Percentiles rank a stretch among this genome's conserved stretches.
These are phyloP conservation scores for Magallana angulata DNA, from an alignment of 1,140 invertebrate genomes.

Conservation along the genomic window DNA sequence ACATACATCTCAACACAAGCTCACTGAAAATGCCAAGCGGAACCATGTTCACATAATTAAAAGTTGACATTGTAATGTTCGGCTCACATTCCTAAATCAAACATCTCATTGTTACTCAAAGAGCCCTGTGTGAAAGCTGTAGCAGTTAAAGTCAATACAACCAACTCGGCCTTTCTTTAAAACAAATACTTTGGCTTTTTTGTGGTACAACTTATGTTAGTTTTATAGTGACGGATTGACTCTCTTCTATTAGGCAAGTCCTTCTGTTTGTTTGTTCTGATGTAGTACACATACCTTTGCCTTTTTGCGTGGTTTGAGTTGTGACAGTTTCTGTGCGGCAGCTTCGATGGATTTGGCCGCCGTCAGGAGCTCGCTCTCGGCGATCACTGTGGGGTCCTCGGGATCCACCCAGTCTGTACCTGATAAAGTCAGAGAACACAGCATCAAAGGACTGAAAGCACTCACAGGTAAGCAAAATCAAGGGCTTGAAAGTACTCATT, in stretches of 20 bases:
- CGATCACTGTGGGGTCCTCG: slow-evolving; percentile 97
- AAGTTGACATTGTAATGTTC: too few species aligned
- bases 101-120: too few species aligned
- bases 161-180: too few species aligned
- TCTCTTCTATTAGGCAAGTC: too few species aligned
- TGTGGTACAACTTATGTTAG: neutral
- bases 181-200: neutral
- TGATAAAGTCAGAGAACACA: slow-evolving; percentile 52
- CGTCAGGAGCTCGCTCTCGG: slow-evolving; percentile 98
- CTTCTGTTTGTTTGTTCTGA: too few species aligned
- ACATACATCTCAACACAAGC: too few species aligned
- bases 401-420: slow-evolving; percentile 96
- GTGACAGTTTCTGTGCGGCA: slow-evolving; percentile 96
- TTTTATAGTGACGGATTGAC: too few species aligned
- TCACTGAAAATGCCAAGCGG: too few species aligned
- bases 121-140: too few species aligned
- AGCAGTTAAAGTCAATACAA: too few species aligned
- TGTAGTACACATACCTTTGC: slow-evolving; percentile 70
- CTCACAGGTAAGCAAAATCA: neutral
- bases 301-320: slow-evolving; percentile 87
- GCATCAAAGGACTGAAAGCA: slow-evolving; percentile 44
- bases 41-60: too few species aligned
- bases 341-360: slow-evolving; percentile 99
- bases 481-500: neutral
- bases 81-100: too few species aligned